phyloP scores from a whole-genome alignment of 1,140 invertebrate species.

The Oscheius sp. region DNA sequence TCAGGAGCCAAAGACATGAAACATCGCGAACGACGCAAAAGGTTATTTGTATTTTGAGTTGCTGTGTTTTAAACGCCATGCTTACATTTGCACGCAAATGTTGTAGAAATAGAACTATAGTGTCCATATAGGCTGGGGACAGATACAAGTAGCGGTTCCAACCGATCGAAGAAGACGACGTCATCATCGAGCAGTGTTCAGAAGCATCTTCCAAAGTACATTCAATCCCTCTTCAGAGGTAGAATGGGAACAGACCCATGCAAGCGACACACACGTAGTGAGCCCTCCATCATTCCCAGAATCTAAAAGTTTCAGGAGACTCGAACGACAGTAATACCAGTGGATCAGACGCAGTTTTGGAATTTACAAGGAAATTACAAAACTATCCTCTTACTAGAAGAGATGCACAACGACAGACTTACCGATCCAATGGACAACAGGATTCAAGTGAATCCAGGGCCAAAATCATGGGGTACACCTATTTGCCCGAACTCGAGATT shows the following conservation, averaged over 20 bases:
- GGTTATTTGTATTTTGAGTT: slow-evolving; percentile 21
- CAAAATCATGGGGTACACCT: slow-evolving; percentile 48
- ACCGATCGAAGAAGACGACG: slow-evolving; percentile 58
- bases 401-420: slow-evolving; percentile 54
- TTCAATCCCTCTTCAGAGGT: slow-evolving; percentile 56
- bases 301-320: slow-evolving; percentile 41
- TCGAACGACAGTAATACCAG: slow-evolving; percentile 58
- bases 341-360: slow-evolving; percentile 57
- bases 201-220: slow-evolving; percentile 60
- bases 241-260: slow-evolving; percentile 60
- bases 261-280: slow-evolving; percentile 53
- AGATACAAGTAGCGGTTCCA: slow-evolving; percentile 56
- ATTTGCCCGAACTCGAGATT: slow-evolving; percentile 58
- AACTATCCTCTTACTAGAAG: slow-evolving; percentile 58
- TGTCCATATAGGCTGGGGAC: slow-evolving; percentile 53
- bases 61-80: background rate
- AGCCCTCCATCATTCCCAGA: background rate
- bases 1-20: slow-evolving; percentile 58
- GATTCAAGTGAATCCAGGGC: slow-evolving; percentile 49
- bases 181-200: slow-evolving; percentile 53
- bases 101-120: background rate
- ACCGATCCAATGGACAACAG: slow-evolving; percentile 53
- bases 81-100: background rate
- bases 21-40: slow-evolving; percentile 53
- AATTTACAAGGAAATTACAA: slow-evolving; percentile 59